Percentiles rank a stretch among this genome's conserved stretches.
These are phyloP conservation scores for Notothenia coriiceps DNA, from an alignment of 2,113 vertebrate species.

Conservation along the genomic window DNA sequence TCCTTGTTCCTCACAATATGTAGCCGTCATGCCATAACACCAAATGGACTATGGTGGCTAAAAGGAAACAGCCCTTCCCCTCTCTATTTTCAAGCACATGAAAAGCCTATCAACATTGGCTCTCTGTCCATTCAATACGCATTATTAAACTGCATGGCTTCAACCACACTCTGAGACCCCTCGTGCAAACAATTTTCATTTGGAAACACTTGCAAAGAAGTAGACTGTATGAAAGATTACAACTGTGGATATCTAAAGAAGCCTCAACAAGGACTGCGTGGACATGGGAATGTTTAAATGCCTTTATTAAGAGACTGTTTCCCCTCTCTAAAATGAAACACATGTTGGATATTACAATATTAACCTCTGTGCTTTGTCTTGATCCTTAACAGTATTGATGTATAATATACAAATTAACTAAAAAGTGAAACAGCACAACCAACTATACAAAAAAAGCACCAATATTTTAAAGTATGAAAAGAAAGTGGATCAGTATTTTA, in stretches of 20 bases:
- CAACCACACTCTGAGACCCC: conserved; percentile 31
- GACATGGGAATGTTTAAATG: conserved; percentile 49
- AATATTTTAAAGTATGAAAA: conserved; percentile 38
- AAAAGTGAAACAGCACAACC: conserved; percentile 63
- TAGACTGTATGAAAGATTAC: conserved; percentile 25
- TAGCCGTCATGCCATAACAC: conserved; percentile 22
- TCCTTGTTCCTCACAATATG: conserved; percentile 10
- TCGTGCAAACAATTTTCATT: conserved; percentile 13
- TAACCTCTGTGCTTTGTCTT: conserved; percentile 36
- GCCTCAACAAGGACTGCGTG: conserved; percentile 46
- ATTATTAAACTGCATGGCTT: conserved; percentile 78
- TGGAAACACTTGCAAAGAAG: conserved; percentile 11
- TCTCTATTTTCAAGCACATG: conserved; percentile 60
- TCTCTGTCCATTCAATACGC: conserved; percentile 53
- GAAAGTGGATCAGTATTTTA: conserved; percentile 54
- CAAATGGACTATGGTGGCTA: conserved; percentile 20
- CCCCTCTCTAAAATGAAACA: conserved; percentile 40
- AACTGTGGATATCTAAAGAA: conserved; percentile 42
- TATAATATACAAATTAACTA: conserved; percentile 40
- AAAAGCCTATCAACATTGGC: conserved; percentile 57
- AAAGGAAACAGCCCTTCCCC: conserved; percentile 8
- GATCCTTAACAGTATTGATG: conserved; percentile 46
- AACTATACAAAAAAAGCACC: conserved; percentile 58
- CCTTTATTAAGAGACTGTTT: conserved; percentile 49
- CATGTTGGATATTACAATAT: conserved; percentile 37